A percentile compares a stretch with the other conserved stretches of the same genome.
These are phyloP conservation scores for Battus philenor DNA, from an alignment of 1,140 invertebrate species.

Conservation along the genomic window DNA sequence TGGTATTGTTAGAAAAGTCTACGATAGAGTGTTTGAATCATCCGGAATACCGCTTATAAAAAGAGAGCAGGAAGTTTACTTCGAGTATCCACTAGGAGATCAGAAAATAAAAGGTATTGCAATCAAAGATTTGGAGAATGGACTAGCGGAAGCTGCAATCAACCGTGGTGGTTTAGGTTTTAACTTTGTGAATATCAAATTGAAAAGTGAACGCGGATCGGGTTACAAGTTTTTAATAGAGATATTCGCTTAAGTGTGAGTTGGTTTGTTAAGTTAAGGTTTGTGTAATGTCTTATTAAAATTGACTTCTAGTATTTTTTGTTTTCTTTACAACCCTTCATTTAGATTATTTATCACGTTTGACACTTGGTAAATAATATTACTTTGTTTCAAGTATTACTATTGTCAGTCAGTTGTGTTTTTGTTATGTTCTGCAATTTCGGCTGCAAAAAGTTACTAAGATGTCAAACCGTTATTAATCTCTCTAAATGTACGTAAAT, in stretches of 20 bases:
- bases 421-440: too few relatives aligned
- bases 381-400: too few relatives aligned
- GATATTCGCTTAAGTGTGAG: slow-evolving; percentile 39
- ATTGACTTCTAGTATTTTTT: too few relatives aligned
- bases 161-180: slow-evolving; percentile 49
- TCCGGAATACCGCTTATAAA: slow-evolving; percentile 37
- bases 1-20: slow-evolving; percentile 43
- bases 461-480: too few relatives aligned
- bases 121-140: slow-evolving; percentile 34
- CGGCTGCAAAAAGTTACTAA: too few relatives aligned
- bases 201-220: slow-evolving; percentile 55
- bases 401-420: too few relatives aligned
- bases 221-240: slow-evolving; percentile 61
- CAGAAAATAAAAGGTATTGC: slow-evolving; percentile 64
- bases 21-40: slow-evolving; percentile 37
- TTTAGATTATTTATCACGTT: too few relatives aligned
- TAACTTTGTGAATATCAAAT: slow-evolving; percentile 45
- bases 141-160: slow-evolving; percentile 31
- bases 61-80: slow-evolving; percentile 44
- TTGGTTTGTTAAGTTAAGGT: neutral
- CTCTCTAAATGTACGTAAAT: too few relatives aligned
- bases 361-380: too few relatives aligned
- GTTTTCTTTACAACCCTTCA: too few relatives aligned
- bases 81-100: slow-evolving; percentile 52
- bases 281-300: too few relatives aligned